phyloP scores from a whole-genome alignment of 2,888 invertebrate species.

The Cryptocheilus praepositus region DNA sequence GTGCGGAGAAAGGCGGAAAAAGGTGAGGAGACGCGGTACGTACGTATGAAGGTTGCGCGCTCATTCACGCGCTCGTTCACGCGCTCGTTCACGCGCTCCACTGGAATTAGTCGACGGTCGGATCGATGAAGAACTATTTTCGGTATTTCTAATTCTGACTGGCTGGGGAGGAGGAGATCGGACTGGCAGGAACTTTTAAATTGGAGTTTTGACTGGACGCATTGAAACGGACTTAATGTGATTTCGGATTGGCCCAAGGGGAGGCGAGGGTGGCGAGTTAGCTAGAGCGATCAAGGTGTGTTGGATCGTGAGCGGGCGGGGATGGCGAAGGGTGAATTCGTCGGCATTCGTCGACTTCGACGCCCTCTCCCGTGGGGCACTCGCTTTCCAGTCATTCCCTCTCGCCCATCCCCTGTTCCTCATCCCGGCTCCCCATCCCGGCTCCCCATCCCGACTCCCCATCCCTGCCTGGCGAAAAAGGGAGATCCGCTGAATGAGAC shows the following conservation, averaged over 20 bases:
- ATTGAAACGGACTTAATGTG: slow-evolving; percentile 69
- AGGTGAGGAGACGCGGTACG: slow-evolving; percentile 9
- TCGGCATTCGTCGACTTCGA: slow-evolving; percentile 39
- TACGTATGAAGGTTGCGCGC: slow-evolving; percentile 2
- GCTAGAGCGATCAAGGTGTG: slow-evolving; percentile 28
- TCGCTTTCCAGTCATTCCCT: slow-evolving; percentile 35
- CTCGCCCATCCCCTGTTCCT: slow-evolving; percentile 8
- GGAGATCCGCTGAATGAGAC: slow-evolving; percentile 55
- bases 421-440: slow-evolving; percentile 11
- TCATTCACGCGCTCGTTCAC: no score
- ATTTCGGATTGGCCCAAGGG: slow-evolving; percentile 64
- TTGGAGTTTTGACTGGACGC: slow-evolving; percentile 71
- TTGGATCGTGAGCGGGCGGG: slow-evolving; percentile 28
- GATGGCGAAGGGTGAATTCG: slow-evolving; percentile 36
- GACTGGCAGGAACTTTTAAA: slow-evolving; percentile 66
- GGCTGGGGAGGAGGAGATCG: slow-evolving; percentile 20
- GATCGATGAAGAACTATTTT: slow-evolving; percentile 55
- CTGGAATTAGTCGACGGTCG: slow-evolving; percentile 41
- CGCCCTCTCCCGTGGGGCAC: slow-evolving; percentile 27
- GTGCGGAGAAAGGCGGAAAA: no score
- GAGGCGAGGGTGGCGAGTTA: slow-evolving; percentile 13
- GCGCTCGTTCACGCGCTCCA: not conserved
- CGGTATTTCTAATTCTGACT: slow-evolving; percentile 59
- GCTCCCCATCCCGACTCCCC: slow-evolving; percentile 17
- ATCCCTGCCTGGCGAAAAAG: slow-evolving; percentile 38